Evolutionary conservation across 1,140 invertebrate species (phyloP).

Genomic region (Neodiprion fabricii): DNA sequence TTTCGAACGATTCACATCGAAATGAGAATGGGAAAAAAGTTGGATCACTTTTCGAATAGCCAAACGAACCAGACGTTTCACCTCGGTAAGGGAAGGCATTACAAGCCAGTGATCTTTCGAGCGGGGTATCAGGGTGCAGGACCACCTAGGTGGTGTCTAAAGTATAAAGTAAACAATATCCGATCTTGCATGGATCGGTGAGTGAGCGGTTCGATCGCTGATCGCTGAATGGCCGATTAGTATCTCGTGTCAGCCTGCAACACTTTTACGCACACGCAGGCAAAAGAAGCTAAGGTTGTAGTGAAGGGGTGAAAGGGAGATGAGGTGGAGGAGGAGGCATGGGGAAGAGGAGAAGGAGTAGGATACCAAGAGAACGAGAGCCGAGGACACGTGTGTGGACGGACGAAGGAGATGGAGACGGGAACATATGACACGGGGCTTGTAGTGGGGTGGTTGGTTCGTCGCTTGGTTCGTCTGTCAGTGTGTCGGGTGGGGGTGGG

Average conservation of each 20-base stretch:
- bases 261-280: slow-evolving; percentile 22
- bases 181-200: slow-evolving; percentile 32
- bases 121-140: slow-evolving; percentile 47
- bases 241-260: slow-evolving; percentile 53
- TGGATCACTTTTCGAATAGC: not conserved
- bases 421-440: slow-evolving; percentile 35
- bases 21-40: not conserved
- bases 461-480: slow-evolving; percentile 28
- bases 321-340: not conserved
- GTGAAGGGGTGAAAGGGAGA: not conserved
- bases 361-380: slow-evolving; percentile 12
- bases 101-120: slow-evolving; percentile 56
- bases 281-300: not conserved
- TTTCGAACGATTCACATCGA: too few relatives aligned
- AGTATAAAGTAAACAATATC: slow-evolving; percentile 54
- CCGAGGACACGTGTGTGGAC: slow-evolving; percentile 33
- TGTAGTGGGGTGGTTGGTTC: slow-evolving; percentile 40
- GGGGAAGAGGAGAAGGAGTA: not conserved
- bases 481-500: slow-evolving; percentile 49
- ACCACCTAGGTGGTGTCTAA: slow-evolving; percentile 59
- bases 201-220: slow-evolving; percentile 40
- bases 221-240: slow-evolving; percentile 56
- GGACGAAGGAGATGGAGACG: slow-evolving; percentile 13
- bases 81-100: slow-evolving; percentile 55
- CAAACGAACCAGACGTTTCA: slow-evolving; percentile 5